Evolutionary conservation across 2,797 vertebrate genomes (phyloP).

Genomic region (Falco columbarius): DNA sequence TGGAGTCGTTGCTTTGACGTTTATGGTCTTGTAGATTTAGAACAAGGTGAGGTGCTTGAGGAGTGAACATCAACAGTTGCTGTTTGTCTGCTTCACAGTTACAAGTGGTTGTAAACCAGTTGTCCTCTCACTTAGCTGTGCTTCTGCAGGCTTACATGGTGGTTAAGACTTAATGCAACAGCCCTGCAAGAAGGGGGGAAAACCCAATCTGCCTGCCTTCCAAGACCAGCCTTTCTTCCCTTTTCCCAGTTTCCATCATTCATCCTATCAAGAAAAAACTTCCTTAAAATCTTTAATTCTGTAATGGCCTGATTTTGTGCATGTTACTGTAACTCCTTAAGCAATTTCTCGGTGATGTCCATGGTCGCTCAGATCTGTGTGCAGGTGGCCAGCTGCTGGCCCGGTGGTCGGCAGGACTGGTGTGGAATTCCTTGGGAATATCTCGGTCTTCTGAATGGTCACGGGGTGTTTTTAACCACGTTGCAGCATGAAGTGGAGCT

Average conservation of each 20-base stretch:
- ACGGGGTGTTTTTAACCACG: accelerated
- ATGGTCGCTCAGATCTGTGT: accelerated
- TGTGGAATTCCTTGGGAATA: not conserved
- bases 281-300: not conserved
- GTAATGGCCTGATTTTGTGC: not conserved
- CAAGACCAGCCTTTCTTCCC: too few species aligned
- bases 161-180: not conserved
- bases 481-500: not conserved
- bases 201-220: not conserved
- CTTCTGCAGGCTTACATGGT: accelerated
- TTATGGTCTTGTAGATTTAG: not conserved
- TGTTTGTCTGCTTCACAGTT: not conserved
- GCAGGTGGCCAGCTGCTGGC: too few species aligned
- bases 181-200: not conserved
- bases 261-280: not conserved
- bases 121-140: not conserved
- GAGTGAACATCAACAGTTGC: not conserved
- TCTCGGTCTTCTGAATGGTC: not conserved
- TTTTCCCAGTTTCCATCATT: not conserved
- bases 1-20: not conserved
- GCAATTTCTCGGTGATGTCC: accelerated
- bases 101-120: not conserved
- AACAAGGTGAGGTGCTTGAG: not conserved
- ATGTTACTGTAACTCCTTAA: not conserved
- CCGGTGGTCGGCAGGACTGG: accelerated